Evolutionary conservation across 1,140 invertebrate species (phyloP), one percentile per base, ranked within the genome.

Genomic region (Panulirus ornatus): DNA sequence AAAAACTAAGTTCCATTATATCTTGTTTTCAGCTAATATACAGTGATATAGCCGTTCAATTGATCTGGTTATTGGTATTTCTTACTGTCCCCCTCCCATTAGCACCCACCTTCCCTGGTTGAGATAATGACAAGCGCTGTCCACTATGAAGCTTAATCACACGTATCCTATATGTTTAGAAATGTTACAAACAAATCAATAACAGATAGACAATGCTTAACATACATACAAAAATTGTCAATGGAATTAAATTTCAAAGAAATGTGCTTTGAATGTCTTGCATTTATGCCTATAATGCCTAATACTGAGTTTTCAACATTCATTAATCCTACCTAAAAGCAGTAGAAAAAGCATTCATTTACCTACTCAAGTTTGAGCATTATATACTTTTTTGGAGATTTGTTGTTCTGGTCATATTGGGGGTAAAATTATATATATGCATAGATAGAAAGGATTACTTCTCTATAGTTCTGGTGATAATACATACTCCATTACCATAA

Each of bases 341-440:
- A 75, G 88, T 89, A 89, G 88, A 89, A 89, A 89, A 89, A 89
- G 88, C 79, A 76, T 89, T 89, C 81, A 81, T 89, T 89, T 89
- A 89, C 75, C 88, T 89, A 89, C 88, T 89, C 88, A 89, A 89
- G 71, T 75, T 89, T 89, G 88, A 89, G 88, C 88, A 89, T 89
- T 82, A 42, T 89, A 89, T 83, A 83, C 51, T 63, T 89, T 86
- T 86, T 73, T 36, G 88, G 79, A 70, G 47, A 76, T 81, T 58
- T 30, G 6, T 42, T 89, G 27, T 38, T 89, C 88, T 58, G 54
- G 40, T 84, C 40, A 75, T 83, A 58, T 42, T 82, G 54, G 58
- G 78, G 87, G 47, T 81, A 75, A 89, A 89, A 89, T 84, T 54
- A 81, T 89, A 83, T 70, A 84, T 83, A 89, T 89, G 88, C 88